Conservation (phyloP, 2,888 invertebrate species). For the Beris morrisii region DNA sequence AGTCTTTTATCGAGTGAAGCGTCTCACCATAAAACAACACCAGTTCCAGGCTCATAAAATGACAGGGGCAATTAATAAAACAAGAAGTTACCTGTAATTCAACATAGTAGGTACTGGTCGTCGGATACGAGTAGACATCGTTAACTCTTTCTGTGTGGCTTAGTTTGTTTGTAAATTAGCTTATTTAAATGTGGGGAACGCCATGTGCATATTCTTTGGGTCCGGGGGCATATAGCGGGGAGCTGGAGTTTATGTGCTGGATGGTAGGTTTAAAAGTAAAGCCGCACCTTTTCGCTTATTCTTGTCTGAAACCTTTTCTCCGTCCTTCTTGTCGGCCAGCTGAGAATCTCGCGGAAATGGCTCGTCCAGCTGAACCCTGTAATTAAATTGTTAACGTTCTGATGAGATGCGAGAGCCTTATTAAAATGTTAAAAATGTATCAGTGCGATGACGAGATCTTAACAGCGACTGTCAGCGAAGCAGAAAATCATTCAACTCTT, state of each 20-base stretch:
- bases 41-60: constrained; percentile 32
- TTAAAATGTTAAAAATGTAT: constrained; percentile 34
- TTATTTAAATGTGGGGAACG: constrained; percentile 31
- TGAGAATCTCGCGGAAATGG: constrained; percentile 31
- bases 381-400: constrained; percentile 34
- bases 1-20: constrained; percentile 17
- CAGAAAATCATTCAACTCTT: constrained; percentile 26
- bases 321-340: background rate
- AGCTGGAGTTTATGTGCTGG: background rate
- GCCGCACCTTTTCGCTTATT: background rate
- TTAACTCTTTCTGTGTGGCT: constrained; percentile 31
- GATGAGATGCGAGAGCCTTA: constrained; percentile 26
- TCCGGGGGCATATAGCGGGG: constrained; percentile 12
- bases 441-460: constrained; percentile 25
- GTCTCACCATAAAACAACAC: constrained; percentile 29
- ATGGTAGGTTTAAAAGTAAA: background rate
- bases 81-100: constrained; percentile 30
- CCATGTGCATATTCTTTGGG: constrained; percentile 25
- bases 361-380: constrained; percentile 24
- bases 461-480: constrained; percentile 28
- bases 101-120: background rate
- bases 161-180: constrained; percentile 31
- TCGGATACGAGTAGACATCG: constrained; percentile 11
- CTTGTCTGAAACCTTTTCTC: background rate
- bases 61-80: constrained; percentile 31